These are phyloP conservation scores for Triops longicaudatus DNA, from an alignment of 1,140 invertebrate genomes.

Conservation along the genomic window DNA sequence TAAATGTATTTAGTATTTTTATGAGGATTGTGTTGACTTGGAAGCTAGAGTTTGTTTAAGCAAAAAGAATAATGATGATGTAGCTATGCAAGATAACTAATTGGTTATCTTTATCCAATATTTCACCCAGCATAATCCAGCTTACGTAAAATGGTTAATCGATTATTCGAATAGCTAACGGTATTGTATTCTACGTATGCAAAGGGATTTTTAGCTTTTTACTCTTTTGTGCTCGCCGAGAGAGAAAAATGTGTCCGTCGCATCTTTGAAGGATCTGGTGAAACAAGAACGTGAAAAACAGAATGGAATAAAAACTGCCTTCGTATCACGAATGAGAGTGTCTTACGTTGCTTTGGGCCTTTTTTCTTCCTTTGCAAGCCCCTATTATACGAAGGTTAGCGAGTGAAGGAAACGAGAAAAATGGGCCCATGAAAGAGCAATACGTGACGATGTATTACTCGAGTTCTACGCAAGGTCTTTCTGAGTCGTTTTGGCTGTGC, in stretches of 20 bases:
- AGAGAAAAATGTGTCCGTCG: background rate
- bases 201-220: background rate
- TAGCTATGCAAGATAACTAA: background rate
- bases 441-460: background rate
- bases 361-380: background rate
- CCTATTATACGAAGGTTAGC: background rate
- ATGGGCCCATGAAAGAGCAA: background rate
- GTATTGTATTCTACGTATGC: background rate
- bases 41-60: too few relatives aligned
- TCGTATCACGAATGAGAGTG: background rate
- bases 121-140: background rate
- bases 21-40: too few relatives aligned
- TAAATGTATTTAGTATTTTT: too few relatives aligned
- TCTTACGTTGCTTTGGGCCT: background rate
- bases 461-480: constrained; percentile 11
- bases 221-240: background rate
- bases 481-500: background rate
- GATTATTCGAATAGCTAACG: constrained; percentile 1
- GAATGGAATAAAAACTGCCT: background rate
- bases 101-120: background rate
- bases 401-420: background rate
- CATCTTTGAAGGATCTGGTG: too few relatives aligned
- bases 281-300: too few relatives aligned
- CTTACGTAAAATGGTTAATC: background rate
- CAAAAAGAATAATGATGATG: background rate